Conservation (phyloP, 1,140 invertebrate species). For the Apis florea region DNA sequence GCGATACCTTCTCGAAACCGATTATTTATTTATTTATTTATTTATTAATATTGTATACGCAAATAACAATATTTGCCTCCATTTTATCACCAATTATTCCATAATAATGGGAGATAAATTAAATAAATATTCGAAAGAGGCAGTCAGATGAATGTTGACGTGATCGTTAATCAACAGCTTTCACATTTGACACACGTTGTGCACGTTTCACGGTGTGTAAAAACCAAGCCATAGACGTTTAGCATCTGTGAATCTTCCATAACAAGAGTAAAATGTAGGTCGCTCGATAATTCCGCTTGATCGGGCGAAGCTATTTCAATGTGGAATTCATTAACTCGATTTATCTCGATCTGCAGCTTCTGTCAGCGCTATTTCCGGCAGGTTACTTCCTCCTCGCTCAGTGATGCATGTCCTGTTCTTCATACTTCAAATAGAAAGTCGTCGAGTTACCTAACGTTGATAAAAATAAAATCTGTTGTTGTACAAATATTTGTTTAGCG, state of each 20-base stretch:
- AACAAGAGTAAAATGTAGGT: slow-evolving; percentile 63
- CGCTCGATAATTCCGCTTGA: slow-evolving; percentile 66
- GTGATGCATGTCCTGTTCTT: slow-evolving; percentile 39
- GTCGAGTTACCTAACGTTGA: not conserved
- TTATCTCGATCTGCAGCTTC: slow-evolving; percentile 62
- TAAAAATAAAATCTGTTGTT: not conserved
- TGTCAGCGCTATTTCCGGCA: slow-evolving; percentile 57
- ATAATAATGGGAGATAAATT: not conserved
- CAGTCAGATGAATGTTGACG: not conserved
- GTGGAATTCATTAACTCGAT: slow-evolving; percentile 69
- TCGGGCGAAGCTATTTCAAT: slow-evolving; percentile 66
- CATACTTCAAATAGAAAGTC: slow-evolving; percentile 29
- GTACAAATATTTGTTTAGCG: too few relatives aligned
- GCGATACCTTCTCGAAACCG: too few relatives aligned
- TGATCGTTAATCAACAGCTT: slow-evolving; percentile 4
- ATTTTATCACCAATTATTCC: not conserved
- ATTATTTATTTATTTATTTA: too few relatives aligned
- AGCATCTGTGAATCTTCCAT: slow-evolving; percentile 53
- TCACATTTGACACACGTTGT: not conserved
- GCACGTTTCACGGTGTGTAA: not conserved
- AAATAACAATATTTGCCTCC: too few relatives aligned
- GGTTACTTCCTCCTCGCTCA: slow-evolving; percentile 46
- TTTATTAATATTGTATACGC: too few relatives aligned
- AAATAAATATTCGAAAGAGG: not conserved
- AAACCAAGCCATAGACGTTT: slow-evolving; percentile 32